Base-by-base conservation (phyloP, 2,797 vertebrate species). In the Tapirus indicus region DNA sequence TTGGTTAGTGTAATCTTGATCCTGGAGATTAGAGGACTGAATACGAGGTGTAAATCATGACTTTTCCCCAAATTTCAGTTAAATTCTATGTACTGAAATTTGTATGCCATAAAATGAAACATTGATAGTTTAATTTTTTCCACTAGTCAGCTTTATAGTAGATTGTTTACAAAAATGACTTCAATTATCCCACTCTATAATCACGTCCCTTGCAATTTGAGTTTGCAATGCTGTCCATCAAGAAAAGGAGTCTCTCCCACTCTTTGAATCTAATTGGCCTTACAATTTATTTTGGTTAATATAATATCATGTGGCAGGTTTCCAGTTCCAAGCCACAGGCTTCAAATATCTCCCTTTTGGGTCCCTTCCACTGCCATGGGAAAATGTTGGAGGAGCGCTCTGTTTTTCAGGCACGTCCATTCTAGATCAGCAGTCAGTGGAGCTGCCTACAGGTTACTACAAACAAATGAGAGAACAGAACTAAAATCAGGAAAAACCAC, bases 261-360 rank as follows among this genome's bases (percentile, higher is more conserved):
- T 1, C 18, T 69, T 75, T 71, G 10, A 38, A 32, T 58, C 29
- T 54, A 72, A 29, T 25, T 75, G 38, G 3, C 1, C 0, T 62
- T 60, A 16, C 17, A 29, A 68, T 69, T 88, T 69, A 71, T 80
- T 96, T 93, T 44, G 71, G 47, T 38, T 89, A 87, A 90, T 82
- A 84, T 49, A 49, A 74, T 27, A 44, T 25, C 3, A 56, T 72
- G 44, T 54, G 60, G 23, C 17, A 56, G 6, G 16, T 14, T 78
- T 80, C 17, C 9, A 41, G 6, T 62, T 87, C 5, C 49, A 54
- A 62, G 18, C 1, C 3, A 25, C 5, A 74, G 7, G 13, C 17
- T 5, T 21, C 32, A 71, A 49, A 47, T 88, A 87, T 2, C 4
- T 78, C 27, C 1, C 25, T 56, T 5, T 32, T 3, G 9, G 18